Percentiles rank a stretch among this genome's conserved stretches.
Conservation (phyloP, 2,113 vertebrate genomes). For the Saimiri boliviensis region DNA sequence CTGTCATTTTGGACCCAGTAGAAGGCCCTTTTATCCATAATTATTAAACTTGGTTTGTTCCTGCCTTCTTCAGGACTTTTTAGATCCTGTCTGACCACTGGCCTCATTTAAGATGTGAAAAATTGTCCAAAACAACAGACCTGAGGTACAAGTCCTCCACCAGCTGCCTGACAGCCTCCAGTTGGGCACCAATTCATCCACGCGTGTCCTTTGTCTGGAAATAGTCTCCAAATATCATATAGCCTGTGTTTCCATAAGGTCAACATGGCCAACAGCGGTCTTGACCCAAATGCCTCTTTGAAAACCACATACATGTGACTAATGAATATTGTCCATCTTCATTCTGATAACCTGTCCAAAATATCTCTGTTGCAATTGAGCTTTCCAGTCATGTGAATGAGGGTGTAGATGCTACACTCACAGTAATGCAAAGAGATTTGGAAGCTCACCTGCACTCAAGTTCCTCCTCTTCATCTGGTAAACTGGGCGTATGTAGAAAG, state of each 20-base stretch:
- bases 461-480: not conserved
- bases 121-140: not conserved
- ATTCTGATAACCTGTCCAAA: not conserved
- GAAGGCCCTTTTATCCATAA: not conserved
- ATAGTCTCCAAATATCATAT: not conserved
- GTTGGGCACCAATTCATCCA: not conserved
- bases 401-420: not conserved
- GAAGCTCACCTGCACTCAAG: not conserved
- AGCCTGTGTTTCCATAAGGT: not conserved
- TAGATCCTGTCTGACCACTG: not conserved
- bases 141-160: not conserved
- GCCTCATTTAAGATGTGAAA: not conserved
- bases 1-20: not conserved
- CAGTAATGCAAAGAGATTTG: not conserved
- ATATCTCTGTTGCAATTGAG: not conserved
- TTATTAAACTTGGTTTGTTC: not conserved
- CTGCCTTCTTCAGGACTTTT: not conserved
- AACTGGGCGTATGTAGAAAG: not conserved
- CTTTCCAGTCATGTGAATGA: not conserved
- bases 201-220: not conserved
- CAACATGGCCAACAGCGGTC: not conserved
- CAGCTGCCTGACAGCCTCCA: not conserved
- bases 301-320: not conserved
- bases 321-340: not conserved
- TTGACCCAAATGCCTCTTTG: not conserved